A percentile compares a stretch with the other conserved stretches of the same genome.
Evolutionary conservation across 2,888 invertebrate genomes (phyloP).

Genomic region (Eurytoma californica): DNA sequence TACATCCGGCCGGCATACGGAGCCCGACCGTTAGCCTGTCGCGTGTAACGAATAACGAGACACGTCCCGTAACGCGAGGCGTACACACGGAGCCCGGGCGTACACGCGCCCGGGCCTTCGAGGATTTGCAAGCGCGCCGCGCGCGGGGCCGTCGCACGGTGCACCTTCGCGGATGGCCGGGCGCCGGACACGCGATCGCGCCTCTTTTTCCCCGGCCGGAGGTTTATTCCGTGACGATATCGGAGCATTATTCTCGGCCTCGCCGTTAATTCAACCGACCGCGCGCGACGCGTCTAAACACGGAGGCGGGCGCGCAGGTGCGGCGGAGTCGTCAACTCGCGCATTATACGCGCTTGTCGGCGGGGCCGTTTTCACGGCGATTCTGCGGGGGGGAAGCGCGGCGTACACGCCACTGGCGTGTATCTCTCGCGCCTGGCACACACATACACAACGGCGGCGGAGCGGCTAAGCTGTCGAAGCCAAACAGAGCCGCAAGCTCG

Average conservation of each 20-base stretch:
- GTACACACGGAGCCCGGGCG: not conserved
- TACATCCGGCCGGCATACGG: not conserved
- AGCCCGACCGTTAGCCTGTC: conserved; percentile 6
- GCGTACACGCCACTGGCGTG: not conserved
- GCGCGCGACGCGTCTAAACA: no score
- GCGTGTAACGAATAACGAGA: conserved; percentile 36
- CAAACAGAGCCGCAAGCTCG: conserved; percentile 19
- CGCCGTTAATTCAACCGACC: no score
- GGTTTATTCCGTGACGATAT: no score
- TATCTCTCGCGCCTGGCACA: conserved; percentile 16
- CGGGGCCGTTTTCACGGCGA: conserved; percentile 26
- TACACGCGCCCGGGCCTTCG: conserved; percentile 1
- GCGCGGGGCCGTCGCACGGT: not conserved
- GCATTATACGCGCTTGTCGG: conserved; percentile 1
- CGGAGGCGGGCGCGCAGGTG: not conserved
- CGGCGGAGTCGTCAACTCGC: conserved; percentile 2
- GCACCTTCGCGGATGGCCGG: not conserved
- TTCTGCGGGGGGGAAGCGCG: not conserved
- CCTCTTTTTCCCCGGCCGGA: no score
- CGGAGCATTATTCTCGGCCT: no score
- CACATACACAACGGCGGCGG: not conserved
- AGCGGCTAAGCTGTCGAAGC: conserved; percentile 25
- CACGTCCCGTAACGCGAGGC: not conserved
- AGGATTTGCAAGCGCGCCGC: conserved; percentile 4
- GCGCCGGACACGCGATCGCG: not conserved